A percentile compares a stretch with the other conserved stretches of the same genome.
phyloP scores from a whole-genome alignment of 2,113 vertebrate species.

The Hemibates koningsi region DNA sequence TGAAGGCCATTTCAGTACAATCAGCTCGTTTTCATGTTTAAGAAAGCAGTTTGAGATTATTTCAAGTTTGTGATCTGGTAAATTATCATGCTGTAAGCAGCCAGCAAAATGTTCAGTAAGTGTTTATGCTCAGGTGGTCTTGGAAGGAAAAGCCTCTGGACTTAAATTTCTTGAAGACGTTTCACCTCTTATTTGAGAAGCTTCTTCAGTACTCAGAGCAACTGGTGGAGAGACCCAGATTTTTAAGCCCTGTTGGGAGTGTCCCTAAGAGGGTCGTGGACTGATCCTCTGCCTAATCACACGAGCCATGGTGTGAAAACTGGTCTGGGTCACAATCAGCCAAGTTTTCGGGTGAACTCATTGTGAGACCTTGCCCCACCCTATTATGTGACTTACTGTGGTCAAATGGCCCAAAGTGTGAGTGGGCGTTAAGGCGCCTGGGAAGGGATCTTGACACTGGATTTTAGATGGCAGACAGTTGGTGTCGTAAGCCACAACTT shows the following conservation, averaged over 20 bases:
- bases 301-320: background rate
- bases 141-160: background rate
- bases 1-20: background rate
- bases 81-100: background rate
- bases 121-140: background rate
- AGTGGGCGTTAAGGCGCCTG: background rate
- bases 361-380: background rate
- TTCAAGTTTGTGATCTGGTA: background rate
- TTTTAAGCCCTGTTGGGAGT: background rate
- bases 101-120: background rate
- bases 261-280: background rate
- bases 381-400: background rate
- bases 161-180: background rate
- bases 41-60: background rate
- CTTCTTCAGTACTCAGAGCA: background rate
- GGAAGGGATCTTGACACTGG: background rate
- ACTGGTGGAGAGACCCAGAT: background rate
- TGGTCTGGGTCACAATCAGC: background rate
- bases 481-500: background rate
- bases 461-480: background rate
- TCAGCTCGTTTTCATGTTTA: background rate
- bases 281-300: background rate
- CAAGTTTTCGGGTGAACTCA: background rate
- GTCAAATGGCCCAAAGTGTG: background rate
- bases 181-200: background rate